A percentile compares a stretch with the other conserved stretches of the same genome.
Evolutionary conservation across 1,140 invertebrate species (phyloP).

Genomic region (Epicauta chinensis): DNA sequence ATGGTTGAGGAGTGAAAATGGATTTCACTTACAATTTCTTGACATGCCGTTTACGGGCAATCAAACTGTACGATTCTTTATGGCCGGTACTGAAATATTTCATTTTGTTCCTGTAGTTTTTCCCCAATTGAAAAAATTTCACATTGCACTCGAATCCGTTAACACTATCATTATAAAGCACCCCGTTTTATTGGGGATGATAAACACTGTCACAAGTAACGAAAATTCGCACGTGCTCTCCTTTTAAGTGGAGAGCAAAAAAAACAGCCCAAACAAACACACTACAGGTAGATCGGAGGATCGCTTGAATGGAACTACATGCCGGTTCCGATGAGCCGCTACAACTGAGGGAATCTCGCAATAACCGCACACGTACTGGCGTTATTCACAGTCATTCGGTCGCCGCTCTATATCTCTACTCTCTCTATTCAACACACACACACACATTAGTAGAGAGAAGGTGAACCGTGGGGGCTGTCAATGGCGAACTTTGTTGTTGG

Average conservation of each 20-base stretch:
- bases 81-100: conserved; percentile 46
- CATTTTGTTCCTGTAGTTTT: conserved; percentile 32
- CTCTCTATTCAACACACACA: conserved; percentile 6
- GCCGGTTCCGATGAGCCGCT: neutral
- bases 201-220: neutral
- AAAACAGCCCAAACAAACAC: too few relatives aligned
- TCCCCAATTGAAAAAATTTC: neutral
- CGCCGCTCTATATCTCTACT: too few relatives aligned
- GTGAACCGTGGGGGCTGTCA: neutral
- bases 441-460: conserved; percentile 1
- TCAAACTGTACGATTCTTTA: conserved; percentile 48
- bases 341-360: too few relatives aligned
- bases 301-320: too few relatives aligned
- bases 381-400: too few relatives aligned
- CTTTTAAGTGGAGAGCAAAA: too few relatives aligned
- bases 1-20: neutral
- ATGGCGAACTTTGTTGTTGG: too few relatives aligned
- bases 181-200: too few relatives aligned
- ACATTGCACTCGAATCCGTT: conserved; percentile 14
- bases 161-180: neutral
- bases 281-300: too few relatives aligned
- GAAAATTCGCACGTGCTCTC: conserved; percentile 1
- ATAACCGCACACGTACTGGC: too few relatives aligned
- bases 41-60: conserved; percentile 48
- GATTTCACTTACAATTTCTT: conserved; percentile 44